These are phyloP conservation scores for Diachrysia chrysitis DNA, from an alignment of 2,888 invertebrate species.

Conservation along the genomic window DNA sequence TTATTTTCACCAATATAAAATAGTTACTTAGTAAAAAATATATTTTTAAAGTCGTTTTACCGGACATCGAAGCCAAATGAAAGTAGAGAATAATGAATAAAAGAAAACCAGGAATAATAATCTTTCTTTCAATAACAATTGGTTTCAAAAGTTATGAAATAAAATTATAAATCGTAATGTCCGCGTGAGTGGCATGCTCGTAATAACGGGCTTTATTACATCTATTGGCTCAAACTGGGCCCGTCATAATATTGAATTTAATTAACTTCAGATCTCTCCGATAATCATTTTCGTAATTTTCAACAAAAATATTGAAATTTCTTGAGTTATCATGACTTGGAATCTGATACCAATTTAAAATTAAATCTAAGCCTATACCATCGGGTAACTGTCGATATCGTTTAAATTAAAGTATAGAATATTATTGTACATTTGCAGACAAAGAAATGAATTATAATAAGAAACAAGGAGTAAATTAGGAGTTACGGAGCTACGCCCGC, in stretches of 20 bases:
- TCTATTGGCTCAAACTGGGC: constrained; percentile 17
- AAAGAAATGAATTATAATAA: constrained; percentile 8
- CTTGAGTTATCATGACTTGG: background rate
- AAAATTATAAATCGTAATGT: constrained; percentile 8
- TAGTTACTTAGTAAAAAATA: no score
- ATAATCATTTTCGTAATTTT: constrained; percentile 18
- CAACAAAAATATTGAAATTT: constrained; percentile 2
- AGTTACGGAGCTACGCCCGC: constrained; percentile 41
- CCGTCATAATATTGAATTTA: constrained; percentile 19
- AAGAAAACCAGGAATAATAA: background rate
- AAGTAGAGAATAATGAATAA: background rate
- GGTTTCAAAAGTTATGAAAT: constrained; percentile 6
- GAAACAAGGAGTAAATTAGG: constrained; percentile 15
- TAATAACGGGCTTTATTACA: constrained; percentile 33
- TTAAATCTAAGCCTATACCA: background rate
- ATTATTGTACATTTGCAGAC: background rate
- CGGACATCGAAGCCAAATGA: no score
- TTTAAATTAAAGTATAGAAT: background rate
- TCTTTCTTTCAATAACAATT: background rate
- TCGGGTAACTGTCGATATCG: background rate
- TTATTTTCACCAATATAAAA: no score
- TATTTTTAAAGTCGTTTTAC: no score
- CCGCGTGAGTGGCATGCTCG: background rate
- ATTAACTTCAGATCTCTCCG: constrained; percentile 30
- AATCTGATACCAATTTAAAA: background rate